Percentiles rank a stretch among this genome's conserved stretches.
Evolutionary conservation across 2,797 vertebrate species (phyloP).

Genomic region (Antrozous pallidus): DNA sequence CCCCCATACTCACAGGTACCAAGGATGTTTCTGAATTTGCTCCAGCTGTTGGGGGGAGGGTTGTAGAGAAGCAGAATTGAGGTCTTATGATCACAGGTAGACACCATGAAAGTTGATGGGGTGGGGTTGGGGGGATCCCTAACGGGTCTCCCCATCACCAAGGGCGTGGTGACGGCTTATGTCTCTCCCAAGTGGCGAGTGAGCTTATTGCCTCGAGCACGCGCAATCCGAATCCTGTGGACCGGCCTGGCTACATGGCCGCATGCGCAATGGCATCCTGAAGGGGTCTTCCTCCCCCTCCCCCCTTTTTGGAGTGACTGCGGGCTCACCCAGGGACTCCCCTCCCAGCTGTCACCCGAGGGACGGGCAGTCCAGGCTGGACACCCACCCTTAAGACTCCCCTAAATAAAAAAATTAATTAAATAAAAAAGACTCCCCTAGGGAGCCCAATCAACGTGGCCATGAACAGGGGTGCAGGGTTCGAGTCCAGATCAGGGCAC

Average conservation of each 20-base stretch:
- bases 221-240: fast-evolving
- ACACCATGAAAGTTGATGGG: background rate
- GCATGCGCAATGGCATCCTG: background rate
- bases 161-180: background rate
- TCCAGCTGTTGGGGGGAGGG: slow-evolving; percentile 85
- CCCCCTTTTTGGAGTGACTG: too few relatives aligned
- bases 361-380: background rate
- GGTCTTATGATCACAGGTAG: background rate
- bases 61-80: slow-evolving; percentile 36
- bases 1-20: slow-evolving; percentile 92
- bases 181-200: background rate
- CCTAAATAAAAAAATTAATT: too few relatives aligned
- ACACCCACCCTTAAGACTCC: too few relatives aligned
- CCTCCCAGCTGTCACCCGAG: background rate
- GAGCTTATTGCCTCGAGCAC: background rate
- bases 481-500: too few relatives aligned
- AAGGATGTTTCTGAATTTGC: slow-evolving; percentile 94
- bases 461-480: too few relatives aligned
- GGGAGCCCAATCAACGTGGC: background rate
- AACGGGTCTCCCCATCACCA: too few relatives aligned
- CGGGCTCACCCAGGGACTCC: background rate
- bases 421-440: too few relatives aligned
- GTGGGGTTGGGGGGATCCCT: background rate
- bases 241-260: fast-evolving
- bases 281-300: too few relatives aligned